Evolutionary conservation across 2,113 vertebrate species (phyloP).

Genomic region (Chitala chitala): DNA sequence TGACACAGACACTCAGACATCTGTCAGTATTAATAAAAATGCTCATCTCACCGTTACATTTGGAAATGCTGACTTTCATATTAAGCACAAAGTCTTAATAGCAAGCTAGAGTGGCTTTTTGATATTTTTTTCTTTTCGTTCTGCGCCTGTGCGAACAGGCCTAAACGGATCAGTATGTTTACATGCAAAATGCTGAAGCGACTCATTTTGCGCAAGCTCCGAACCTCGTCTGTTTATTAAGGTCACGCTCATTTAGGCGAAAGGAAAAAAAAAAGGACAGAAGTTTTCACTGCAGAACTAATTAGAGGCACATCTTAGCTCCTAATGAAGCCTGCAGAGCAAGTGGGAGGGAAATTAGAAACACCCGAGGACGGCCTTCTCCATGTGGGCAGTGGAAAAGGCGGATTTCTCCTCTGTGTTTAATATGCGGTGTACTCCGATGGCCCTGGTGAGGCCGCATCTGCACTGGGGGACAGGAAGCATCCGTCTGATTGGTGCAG

Average conservation of each 20-base stretch:
- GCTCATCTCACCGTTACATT: not conserved
- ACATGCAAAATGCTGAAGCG: conserved; percentile 16
- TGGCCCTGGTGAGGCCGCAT: not conserved
- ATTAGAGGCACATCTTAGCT: conserved; percentile 26
- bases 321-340: conserved; percentile 18
- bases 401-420: conserved; percentile 20
- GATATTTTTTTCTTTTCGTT: not conserved
- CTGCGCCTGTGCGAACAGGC: not conserved
- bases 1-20: not conserved
- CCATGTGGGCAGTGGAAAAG: not conserved
- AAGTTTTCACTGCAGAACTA: conserved; percentile 22
- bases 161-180: conserved; percentile 9
- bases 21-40: not conserved
- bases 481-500: not conserved
- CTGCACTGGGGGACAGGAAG: not conserved
- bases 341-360: conserved; percentile 23
- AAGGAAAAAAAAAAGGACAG: not conserved
- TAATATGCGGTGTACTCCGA: conserved; percentile 18
- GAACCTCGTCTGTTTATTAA: conserved; percentile 26
- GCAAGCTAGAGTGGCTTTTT: not conserved
- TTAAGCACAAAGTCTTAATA: not conserved
- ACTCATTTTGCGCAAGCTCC: not conserved
- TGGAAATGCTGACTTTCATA: conserved; percentile 1
- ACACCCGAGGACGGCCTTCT: conserved; percentile 6
- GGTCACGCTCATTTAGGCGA: conserved; percentile 23